Base-by-base conservation (phyloP, 53 echinoderm and acorn worm species). In the Luidia sarsii region DNA sequence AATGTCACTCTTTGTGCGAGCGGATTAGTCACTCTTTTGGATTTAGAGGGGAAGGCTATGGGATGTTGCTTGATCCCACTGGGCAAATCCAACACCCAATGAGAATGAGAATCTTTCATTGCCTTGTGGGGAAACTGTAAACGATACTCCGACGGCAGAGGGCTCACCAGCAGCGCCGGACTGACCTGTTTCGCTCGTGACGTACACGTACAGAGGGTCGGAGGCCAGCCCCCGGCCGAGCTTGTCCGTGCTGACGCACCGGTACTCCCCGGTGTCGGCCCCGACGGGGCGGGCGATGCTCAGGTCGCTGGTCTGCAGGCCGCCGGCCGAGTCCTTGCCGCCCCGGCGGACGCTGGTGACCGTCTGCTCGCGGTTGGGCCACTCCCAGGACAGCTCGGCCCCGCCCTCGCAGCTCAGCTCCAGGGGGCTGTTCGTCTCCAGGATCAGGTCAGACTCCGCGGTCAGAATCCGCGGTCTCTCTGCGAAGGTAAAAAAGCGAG, bases 241-340 rank as follows among this genome's bases (percentile, higher is more conserved):
- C 23, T 67, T 51, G n/a, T 31, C 41, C 25, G 49, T 55, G 79
- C 60, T 50, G 45, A 65, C 50, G 79, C 93, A 93, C 0, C 65
- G 80, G 38, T 90, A 93, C 48, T 87, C 77, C 3, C 93, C 93
- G 4, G 87, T 89, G 67, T 93, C 83, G 1, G 38, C 50, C 20
- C 31, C 19, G 1, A 55, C 48, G 10, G 62, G 32, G n/a, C 32
- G 45, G 15, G 71, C 71, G 46, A 89, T 65, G 15, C 57, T 55
- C 30, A 93, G 60, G 10, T 16, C 67, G 33, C 65, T 86, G 8
- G 51, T 84, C 19, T 83, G 83, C 41, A 24, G 36, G 70, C 45
- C 5, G 25, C 49, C 21, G 5, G 27, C 23, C 4, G 48, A 15
- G 6, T 59, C 23, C 11, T 11, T 41, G 2, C 2, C 24, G 14